Percentiles rank a stretch among this genome's conserved stretches.
These are phyloP conservation scores for Mohoua ochrocephala DNA, from an alignment of 2,113 vertebrate genomes.

Conservation along the genomic window DNA sequence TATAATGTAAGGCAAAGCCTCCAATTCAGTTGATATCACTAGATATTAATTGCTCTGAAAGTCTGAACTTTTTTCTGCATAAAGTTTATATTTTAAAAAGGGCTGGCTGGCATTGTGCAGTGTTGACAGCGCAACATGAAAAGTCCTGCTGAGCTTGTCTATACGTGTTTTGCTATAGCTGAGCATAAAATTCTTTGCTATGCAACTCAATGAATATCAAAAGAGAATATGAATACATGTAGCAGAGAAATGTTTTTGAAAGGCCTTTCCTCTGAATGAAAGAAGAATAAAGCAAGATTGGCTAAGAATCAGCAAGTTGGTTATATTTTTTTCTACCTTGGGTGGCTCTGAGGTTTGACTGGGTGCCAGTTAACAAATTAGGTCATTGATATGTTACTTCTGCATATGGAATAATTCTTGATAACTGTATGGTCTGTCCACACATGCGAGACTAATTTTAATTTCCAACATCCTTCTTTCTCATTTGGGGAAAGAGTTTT, in stretches of 20 bases:
- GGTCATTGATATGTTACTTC: neutral
- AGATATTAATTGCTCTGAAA: neutral
- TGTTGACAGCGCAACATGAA: conserved; percentile 13
- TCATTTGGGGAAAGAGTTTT: neutral
- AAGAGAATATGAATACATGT: conserved; percentile 10
- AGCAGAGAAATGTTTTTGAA: conserved; percentile 32
- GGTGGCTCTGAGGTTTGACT: conserved; percentile 29
- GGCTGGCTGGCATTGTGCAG: neutral
- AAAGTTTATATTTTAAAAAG: neutral
- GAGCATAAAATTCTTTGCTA: conserved; percentile 21
- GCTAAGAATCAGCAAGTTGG: neutral
- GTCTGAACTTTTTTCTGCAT: neutral
- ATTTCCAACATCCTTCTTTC: neutral
- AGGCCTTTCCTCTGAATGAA: neutral
- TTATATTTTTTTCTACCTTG: conserved; percentile 14
- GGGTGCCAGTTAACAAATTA: conserved; percentile 43
- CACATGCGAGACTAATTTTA: neutral
- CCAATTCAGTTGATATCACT: neutral
- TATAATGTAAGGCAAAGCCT: neutral
- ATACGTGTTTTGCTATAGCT: neutral
- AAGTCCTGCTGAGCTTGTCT: conserved; percentile 36
- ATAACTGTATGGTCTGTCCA: neutral
- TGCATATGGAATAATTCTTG: neutral
- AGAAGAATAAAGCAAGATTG: conserved; percentile 6
- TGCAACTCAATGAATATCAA: conserved; percentile 13